A percentile compares a stretch with the other conserved stretches of the same genome.
phyloP scores from a whole-genome alignment of 1,140 invertebrate genomes.

The Chionoecetes opilio region DNA sequence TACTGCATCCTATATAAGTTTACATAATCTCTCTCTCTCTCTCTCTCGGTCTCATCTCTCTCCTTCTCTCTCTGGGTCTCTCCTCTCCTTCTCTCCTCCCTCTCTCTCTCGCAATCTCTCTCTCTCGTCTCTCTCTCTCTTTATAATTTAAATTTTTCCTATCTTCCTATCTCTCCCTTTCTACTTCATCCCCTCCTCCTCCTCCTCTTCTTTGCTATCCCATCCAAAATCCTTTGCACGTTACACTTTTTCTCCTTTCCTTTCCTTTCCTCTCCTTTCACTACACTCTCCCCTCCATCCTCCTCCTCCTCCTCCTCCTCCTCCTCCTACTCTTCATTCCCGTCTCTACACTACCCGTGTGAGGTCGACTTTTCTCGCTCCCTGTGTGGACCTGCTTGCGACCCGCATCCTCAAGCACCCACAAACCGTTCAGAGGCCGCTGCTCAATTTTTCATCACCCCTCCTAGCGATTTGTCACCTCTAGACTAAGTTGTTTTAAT shows the following conservation, averaged over 20 bases:
- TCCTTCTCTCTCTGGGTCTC: not conserved
- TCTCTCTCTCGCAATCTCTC: not conserved
- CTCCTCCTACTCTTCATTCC: too few species aligned
- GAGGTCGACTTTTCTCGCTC: too few species aligned
- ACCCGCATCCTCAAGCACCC: too few species aligned
- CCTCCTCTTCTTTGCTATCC: not conserved
- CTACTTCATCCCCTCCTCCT: not conserved
- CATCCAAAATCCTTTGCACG: too few species aligned
- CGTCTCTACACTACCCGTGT: too few species aligned
- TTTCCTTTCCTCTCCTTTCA: not conserved
- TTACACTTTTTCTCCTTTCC: not conserved
- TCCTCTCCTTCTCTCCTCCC: not conserved
- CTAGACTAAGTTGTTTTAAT: too few species aligned
- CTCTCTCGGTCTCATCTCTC: not conserved
- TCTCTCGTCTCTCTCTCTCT: not conserved
- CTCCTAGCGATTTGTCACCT: too few species aligned
- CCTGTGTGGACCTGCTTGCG: too few species aligned
- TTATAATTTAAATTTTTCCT: not conserved
- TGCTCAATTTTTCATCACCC: too few species aligned
- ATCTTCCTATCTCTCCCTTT: not conserved
- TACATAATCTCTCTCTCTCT: not conserved
- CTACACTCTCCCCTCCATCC: too few species aligned
- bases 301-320: too few species aligned
- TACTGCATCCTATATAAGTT: not conserved
- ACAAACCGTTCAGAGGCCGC: too few species aligned